phyloP scores from a whole-genome alignment of 2,888 invertebrate species.

The Mesoligia furuncula region DNA sequence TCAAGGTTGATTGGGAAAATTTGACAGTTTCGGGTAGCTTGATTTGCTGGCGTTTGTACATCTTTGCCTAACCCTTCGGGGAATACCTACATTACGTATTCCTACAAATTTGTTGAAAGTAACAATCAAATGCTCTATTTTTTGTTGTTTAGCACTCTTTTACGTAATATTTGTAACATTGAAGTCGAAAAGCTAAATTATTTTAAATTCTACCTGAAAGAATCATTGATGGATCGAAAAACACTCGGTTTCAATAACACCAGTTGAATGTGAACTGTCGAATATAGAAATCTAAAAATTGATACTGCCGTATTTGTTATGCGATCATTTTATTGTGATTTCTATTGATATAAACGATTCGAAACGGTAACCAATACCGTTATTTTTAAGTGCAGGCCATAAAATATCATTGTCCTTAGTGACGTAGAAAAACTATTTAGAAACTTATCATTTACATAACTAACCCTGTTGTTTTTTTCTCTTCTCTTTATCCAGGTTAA shows the following conservation, averaged over 20 bases:
- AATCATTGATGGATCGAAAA: not conserved
- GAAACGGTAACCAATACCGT: constrained; percentile 21
- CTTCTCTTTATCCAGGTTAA: not conserved
- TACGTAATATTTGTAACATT: not conserved
- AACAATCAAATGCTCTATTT: not conserved
- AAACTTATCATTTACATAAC: not conserved
- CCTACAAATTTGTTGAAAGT: too few species aligned
- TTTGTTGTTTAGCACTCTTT: not conserved
- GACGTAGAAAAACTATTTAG: not conserved
- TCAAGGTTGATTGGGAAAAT: too few species aligned
- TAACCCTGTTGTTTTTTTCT: not conserved
- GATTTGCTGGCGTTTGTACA: too few species aligned
- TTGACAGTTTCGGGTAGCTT: too few species aligned
- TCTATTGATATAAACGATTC: constrained; percentile 21
- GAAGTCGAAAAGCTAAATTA: not conserved
- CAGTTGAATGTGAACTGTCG: not conserved
- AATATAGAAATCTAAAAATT: constrained; percentile 18
- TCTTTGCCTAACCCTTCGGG: too few species aligned
- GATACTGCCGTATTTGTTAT: constrained; percentile 19
- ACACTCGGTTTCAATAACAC: not conserved
- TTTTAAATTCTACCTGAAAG: not conserved
- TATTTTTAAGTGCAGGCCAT: constrained; percentile 27
- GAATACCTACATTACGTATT: too few species aligned
- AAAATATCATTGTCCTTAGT: not conserved
- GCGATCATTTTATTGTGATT: constrained; percentile 7